phyloP scores from a whole-genome alignment of 2,113 vertebrate species.

The Plotosus lineatus region DNA sequence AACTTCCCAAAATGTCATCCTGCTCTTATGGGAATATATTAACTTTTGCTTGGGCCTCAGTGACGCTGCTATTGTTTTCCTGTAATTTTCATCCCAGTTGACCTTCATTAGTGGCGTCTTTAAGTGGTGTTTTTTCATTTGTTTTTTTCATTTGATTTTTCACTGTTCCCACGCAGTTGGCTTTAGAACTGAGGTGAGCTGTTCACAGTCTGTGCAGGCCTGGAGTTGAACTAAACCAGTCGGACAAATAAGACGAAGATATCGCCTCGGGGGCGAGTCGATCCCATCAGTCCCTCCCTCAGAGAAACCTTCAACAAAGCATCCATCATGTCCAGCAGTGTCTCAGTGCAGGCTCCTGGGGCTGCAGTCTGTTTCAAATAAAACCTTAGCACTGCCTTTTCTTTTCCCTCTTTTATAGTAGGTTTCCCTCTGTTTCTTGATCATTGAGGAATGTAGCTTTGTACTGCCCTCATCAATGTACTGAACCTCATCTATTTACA shows the following conservation, averaged over 20 bases:
- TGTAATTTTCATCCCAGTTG: slow-evolving; percentile 55
- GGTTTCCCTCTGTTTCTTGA: slow-evolving; percentile 36
- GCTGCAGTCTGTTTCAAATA: slow-evolving; percentile 45
- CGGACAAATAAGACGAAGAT: not conserved
- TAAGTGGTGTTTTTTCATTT: slow-evolving; percentile 45
- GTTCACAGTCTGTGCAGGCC: not conserved
- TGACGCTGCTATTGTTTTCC: slow-evolving; percentile 44
- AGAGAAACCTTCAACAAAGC: slow-evolving; percentile 52
- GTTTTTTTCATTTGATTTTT: not conserved
- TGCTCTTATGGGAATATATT: slow-evolving; percentile 68
- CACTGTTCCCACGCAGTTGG: not conserved
- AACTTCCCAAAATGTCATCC: slow-evolving; percentile 66
- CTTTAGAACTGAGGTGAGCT: not conserved
- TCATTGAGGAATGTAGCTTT: slow-evolving; percentile 19
- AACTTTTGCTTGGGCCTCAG: slow-evolving; percentile 64
- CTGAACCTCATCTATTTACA: not conserved
- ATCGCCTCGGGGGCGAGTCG: not conserved
- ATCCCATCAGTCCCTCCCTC: slow-evolving; percentile 23
- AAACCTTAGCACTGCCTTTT: slow-evolving; percentile 48
- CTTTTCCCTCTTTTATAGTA: slow-evolving; percentile 31
- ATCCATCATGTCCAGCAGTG: slow-evolving; percentile 56
- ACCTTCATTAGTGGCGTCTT: slow-evolving; percentile 57
- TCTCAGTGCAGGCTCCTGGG: slow-evolving; percentile 47
- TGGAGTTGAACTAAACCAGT: not conserved
- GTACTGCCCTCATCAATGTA: not conserved